phyloP scores from a whole-genome alignment of 2,888 invertebrate genomes.

The Sarcophaga caerulescens region DNA sequence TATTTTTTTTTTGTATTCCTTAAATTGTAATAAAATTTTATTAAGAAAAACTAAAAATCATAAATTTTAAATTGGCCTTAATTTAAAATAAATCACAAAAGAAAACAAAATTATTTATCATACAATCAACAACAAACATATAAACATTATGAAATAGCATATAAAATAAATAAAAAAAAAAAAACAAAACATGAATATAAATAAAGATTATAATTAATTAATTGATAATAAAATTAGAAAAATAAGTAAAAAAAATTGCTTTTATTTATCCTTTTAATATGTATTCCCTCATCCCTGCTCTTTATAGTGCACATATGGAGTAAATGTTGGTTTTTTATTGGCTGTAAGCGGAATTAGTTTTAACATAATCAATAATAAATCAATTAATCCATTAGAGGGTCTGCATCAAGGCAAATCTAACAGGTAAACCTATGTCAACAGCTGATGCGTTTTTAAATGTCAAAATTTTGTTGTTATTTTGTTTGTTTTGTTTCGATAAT shows the following conservation, averaged over 20 bases:
- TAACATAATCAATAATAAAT: too few species aligned
- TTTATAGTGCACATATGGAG: too few species aligned
- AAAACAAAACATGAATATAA: constrained; percentile 15
- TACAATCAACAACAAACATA: constrained; percentile 44
- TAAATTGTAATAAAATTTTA: constrained; percentile 15
- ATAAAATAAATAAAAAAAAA: constrained; percentile 40
- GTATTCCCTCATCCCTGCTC: too few species aligned
- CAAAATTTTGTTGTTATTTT: too few species aligned
- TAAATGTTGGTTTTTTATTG: too few species aligned
- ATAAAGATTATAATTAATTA: too few species aligned
- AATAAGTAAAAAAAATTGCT: not conserved
- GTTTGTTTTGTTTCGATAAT: too few species aligned
- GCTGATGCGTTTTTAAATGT: too few species aligned
- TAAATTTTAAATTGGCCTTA: constrained; percentile 62
- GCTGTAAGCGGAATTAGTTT: too few species aligned
- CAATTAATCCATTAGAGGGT: too few species aligned
- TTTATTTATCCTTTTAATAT: not conserved
- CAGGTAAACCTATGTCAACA: too few species aligned
- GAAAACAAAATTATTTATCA: not conserved
- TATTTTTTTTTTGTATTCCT: not conserved
- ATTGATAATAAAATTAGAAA: constrained; percentile 10
- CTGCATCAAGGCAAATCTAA: too few species aligned
- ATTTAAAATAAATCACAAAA: constrained; percentile 43
- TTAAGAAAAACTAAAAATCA: constrained; percentile 10
- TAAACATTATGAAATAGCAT: constrained; percentile 50